Base-by-base conservation (phyloP, 2,113 vertebrate genomes). In the Sturnus vulgaris region DNA sequence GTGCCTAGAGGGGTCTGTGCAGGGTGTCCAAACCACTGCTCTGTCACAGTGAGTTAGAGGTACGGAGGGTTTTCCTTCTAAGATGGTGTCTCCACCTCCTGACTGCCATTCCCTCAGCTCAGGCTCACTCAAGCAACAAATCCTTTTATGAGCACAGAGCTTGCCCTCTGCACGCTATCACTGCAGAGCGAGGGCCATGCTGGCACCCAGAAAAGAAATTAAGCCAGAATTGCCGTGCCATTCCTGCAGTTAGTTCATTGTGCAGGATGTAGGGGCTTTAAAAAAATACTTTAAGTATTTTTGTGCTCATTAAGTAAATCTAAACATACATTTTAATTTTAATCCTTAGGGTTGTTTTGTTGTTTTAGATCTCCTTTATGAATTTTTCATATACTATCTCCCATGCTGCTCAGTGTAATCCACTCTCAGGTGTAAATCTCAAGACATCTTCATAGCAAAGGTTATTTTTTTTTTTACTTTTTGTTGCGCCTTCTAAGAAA, bases 121-220 rank as follows among this genome's bases (percentile, higher is more conserved):
- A 11, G 77, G 82, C 44, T 95, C 82, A 70, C 40, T 94, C 23
- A 10, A 92, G 92, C 91, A 83, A 94, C 71, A 93, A 31, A 95
- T 96, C 64, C 91, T 92, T 93, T 88, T 19, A 16, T 81, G 82
- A 84, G 91, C 3, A 0, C 61, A 65, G 88, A 70, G 31, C 89
- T 92, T 93, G 59, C 85, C 84, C 68, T 93, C 47, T 92, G 93
- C 94, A 93, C 10, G 65, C 95, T 92, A 39, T 95, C 47, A 71
- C 82, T 94, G 88, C 68, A 83, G 84, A 73, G 46, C 12, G 7
- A 79, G 22, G 25, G 39, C 3, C 1, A 15, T 61, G 42, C 82
- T 95, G 78, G 72, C 59, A 70, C 46, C 63, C 15, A 11, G 71
- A 64, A n/a, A 47, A 21, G 22, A 56, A 73, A 60, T 75, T 56